phyloP scores from a whole-genome alignment of 2,113 vertebrate genomes.

The Ahaetulla prasina region DNA sequence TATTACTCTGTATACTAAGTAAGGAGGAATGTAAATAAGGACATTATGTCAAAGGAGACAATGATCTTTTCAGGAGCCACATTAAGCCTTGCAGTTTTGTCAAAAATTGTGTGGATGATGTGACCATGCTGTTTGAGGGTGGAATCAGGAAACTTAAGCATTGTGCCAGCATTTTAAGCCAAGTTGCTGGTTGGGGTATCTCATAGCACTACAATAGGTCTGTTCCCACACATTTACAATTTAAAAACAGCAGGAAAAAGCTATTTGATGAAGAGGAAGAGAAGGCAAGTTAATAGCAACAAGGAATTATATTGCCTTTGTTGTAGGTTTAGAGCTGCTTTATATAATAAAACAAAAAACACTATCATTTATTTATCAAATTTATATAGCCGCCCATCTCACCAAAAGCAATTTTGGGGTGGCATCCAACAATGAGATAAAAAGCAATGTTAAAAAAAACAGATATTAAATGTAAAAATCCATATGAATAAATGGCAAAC shows the following conservation, averaged over 20 bases:
- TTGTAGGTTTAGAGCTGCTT: background rate
- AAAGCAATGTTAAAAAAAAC: background rate
- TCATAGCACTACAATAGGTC: too few relatives aligned
- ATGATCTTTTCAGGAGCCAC: too few relatives aligned
- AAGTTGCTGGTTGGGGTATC: too few relatives aligned
- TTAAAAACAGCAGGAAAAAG: background rate
- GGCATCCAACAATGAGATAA: background rate
- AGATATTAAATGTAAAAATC: background rate
- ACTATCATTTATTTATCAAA: background rate
- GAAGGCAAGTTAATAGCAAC: background rate
- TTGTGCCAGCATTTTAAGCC: too few relatives aligned
- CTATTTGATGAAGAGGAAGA: background rate
- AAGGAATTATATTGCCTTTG: background rate
- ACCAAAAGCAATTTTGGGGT: background rate
- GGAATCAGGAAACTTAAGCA: too few relatives aligned
- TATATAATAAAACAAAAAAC: background rate
- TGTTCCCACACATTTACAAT: background rate
- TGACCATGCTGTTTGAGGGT: too few relatives aligned
- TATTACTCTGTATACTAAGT: too few relatives aligned
- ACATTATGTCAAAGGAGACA: too few relatives aligned
- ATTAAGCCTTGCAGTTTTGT: too few relatives aligned
- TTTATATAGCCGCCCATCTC: too few relatives aligned
- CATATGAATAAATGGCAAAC: background rate
- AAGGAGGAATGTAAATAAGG: too few relatives aligned
- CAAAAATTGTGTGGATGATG: too few relatives aligned